These are phyloP conservation scores for Penaeus vannamei DNA, from an alignment of 1,140 invertebrate species.

Conservation along the genomic window DNA sequence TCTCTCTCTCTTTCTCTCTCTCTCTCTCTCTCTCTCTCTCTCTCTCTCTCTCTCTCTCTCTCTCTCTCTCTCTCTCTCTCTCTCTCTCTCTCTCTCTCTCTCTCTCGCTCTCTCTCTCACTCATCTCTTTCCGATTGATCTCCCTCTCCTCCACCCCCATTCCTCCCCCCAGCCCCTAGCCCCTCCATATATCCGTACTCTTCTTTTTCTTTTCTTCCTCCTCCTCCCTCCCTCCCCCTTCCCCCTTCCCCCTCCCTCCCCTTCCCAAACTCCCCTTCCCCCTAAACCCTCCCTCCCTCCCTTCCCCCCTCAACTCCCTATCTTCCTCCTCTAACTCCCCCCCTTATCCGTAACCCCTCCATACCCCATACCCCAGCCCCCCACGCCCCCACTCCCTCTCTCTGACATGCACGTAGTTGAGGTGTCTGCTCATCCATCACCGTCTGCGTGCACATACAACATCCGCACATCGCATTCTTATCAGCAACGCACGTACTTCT, in stretches of 20 bases:
- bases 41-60: not conserved
- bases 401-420: not conserved
- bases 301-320: no score
- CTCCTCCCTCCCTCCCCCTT: not conserved
- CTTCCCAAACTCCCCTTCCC: not conserved
- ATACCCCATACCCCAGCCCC: not conserved
- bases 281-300: not conserved
- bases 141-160: no score
- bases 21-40: conserved; percentile 13
- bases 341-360: not conserved
- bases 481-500: not conserved
- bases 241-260: not conserved
- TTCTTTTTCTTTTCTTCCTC: not conserved
- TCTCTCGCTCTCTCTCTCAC: not conserved
- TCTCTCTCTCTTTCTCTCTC: not conserved
- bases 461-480: no score
- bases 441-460: no score
- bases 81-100: not conserved
- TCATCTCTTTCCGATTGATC: not conserved
- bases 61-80: not conserved
- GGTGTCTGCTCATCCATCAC: no score
- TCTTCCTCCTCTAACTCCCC: no score
- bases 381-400: not conserved
- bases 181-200: not conserved
- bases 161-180: not conserved